Evolutionary conservation across 2,888 invertebrate genomes (phyloP), one percentile per base, ranked within the genome.

Genomic region (Apodemia arnacis): DNA sequence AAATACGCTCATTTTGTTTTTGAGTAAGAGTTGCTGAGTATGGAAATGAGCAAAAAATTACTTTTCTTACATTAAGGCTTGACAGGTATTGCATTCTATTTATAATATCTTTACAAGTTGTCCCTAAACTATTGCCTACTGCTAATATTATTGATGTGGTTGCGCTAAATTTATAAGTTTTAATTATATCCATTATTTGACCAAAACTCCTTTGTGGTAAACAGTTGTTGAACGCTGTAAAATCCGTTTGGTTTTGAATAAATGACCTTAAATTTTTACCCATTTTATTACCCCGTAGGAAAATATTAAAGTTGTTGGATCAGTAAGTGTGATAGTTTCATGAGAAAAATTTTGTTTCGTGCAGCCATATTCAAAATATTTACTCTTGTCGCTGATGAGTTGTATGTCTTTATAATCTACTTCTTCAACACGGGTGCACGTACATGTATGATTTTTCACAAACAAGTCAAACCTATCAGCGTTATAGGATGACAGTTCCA

Each of bases 71-170:
- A 7, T 5, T 59, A 59, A 59, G 59, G n/a, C 21, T 59, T 7
- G 59, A 59, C n/a, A 59, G 21, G 5, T 59, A 59, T 7, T 21
- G 18, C n/a, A 59, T 8, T 59, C 59, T 21, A 8, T 21, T 59
- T 59, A 59, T n/a, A 59, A 59, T 21, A 59, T n/a, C 59, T 59
- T 59, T 59, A n/a, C 11, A n/a, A 8, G 59, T 59, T 21, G 59
- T 59, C 21, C 59, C 59, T 59, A 59, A 59, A 59, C 59, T 59
- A 59, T 59, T 59, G 6, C 59, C 59, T 59, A 59, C 59, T 21
- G 21, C 59, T 59, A 59, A 18, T 8, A 59, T 59, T 59, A 59
- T n/a, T n/a, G 59, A 59, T 2, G 59, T 59, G 6, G 7, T n/a
- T 21, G 5, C 7, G n/a, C 21, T 59, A 21, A 59, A 59, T 59